Evolutionary conservation across 2,888 invertebrate genomes (phyloP).

Genomic region (Mesopsocus fuscifrons): DNA sequence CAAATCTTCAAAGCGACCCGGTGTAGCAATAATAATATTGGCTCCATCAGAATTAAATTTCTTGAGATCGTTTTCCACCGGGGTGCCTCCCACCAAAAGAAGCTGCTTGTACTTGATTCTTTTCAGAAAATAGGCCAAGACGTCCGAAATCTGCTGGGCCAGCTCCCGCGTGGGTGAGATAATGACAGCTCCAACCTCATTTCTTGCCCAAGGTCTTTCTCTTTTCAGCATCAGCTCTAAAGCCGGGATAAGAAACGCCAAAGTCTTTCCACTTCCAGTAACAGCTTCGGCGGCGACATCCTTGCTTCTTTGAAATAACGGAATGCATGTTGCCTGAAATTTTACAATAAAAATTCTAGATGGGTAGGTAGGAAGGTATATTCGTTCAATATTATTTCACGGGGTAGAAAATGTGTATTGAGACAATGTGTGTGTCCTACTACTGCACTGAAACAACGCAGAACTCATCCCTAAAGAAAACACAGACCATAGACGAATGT

Average conservation of each 20-base stretch:
- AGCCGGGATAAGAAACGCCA: constrained; percentile 87
- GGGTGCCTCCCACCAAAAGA: constrained; percentile 64
- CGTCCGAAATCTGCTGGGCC: constrained; percentile 71
- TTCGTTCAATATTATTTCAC: too few relatives aligned
- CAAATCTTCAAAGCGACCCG: constrained; percentile 81
- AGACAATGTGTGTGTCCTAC: too few relatives aligned
- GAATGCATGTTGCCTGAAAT: constrained; percentile 19
- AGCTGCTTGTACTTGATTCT: constrained; percentile 34
- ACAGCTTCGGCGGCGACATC: constrained; percentile 98
- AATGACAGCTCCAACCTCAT: constrained; percentile 72
- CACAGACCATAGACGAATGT: too few relatives aligned
- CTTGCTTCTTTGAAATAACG: constrained; percentile 65
- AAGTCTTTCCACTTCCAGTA: constrained; percentile 95
- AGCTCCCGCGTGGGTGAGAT: constrained; percentile 93
- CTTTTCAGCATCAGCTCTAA: constrained; percentile 58
- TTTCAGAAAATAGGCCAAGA: constrained; percentile 30
- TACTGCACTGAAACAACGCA: too few relatives aligned
- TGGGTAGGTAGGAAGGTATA: constrained; percentile 1
- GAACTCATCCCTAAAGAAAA: too few relatives aligned
- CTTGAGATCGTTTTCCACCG: constrained; percentile 53
- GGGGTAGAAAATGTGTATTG: too few relatives aligned
- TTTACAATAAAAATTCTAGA: constrained; percentile 10
- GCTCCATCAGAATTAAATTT: constrained; percentile 46
- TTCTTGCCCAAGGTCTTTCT: constrained; percentile 41
- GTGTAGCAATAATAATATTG: constrained; percentile 84